Base-by-base conservation (phyloP, 2,113 vertebrate species). In the Lepus europaeus region DNA sequence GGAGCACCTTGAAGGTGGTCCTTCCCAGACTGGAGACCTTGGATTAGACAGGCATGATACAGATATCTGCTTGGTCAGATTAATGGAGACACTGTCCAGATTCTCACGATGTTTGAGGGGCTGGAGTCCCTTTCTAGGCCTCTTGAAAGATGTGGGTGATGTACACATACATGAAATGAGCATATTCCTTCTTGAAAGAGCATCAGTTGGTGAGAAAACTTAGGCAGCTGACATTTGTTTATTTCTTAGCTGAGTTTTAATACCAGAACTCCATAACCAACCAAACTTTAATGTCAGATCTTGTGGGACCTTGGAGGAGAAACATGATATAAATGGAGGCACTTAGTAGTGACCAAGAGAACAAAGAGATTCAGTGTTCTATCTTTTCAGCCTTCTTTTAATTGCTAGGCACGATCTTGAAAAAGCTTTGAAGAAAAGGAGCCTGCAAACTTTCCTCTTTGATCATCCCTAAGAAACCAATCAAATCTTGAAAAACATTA, bases 401-500 rank as follows among this genome's bases (percentile, higher is more conserved):
- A 90, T n/a, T 59, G 77, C 31, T 51, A 51, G 9, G 1, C 33
- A 27, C 29, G 22, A 90, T 27, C 16, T 70, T 78, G 83, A 86
- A 36, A 29, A 0, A 31, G 19, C 56, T 82, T 23, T 27, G 20
- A 81, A 63, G 27, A 85, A 72, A 39, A 78, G 2, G 45, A 63
- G 10, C 29, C 87, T 70, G 53, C 83, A 85, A 91, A 92, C 2
- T 36, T 13, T 51, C 23, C 12, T 56, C 49, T 91, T 85, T 68
- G 70, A 72, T 85, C 81, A 88, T 64, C 5, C 17, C 19, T 66
- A 33, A 56, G 78, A 78, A 94, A 86, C 36, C 45, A 72, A 45
- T 80, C 87, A 94, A 91, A 68, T 77, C 29, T 23, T 68, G 25
- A 76, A 49, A 33, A 88, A 87, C 56, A 94, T 17, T 29, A 56